Percentiles rank a stretch among this genome's conserved stretches.
Evolutionary conservation across 2,797 vertebrate species (phyloP).

Genomic region (Dromococcyx pavoninus): DNA sequence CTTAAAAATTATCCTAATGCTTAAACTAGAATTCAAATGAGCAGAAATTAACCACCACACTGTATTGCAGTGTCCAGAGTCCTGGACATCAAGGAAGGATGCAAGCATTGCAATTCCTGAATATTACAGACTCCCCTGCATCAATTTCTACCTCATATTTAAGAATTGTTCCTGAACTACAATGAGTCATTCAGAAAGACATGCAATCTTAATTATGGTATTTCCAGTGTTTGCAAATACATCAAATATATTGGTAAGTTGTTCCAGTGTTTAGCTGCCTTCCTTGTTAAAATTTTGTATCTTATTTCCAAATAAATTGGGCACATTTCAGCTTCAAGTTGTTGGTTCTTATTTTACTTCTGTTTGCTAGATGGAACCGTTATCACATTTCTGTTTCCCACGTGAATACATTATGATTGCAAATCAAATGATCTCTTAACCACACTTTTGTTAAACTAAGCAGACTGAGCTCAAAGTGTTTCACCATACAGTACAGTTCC

Average conservation of each 20-base stretch:
- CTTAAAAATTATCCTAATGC: neutral
- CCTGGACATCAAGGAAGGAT: neutral
- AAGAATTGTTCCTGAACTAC: neutral
- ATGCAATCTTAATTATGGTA: neutral
- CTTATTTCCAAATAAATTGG: neutral
- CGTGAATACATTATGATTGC: neutral
- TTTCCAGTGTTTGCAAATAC: neutral
- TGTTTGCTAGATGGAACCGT: neutral
- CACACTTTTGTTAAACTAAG: neutral
- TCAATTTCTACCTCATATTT: neutral
- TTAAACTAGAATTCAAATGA: neutral
- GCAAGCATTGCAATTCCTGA: rapidly evolving
- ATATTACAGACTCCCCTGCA: neutral
- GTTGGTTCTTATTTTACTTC: neutral
- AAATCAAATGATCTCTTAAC: neutral
- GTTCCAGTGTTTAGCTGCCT: neutral
- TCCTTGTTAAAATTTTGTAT: neutral
- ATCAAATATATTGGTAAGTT: neutral
- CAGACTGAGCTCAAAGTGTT: neutral
- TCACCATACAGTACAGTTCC: neutral
- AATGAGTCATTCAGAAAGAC: neutral
- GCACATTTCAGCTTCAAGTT: neutral
- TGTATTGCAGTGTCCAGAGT: neutral
- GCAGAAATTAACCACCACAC: neutral
- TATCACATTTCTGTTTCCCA: neutral